Percentiles rank a stretch among this genome's conserved stretches.
These are phyloP conservation scores for Pogonomyrmex californicus DNA, from an alignment of 1,140 invertebrate species.

Conservation along the genomic window DNA sequence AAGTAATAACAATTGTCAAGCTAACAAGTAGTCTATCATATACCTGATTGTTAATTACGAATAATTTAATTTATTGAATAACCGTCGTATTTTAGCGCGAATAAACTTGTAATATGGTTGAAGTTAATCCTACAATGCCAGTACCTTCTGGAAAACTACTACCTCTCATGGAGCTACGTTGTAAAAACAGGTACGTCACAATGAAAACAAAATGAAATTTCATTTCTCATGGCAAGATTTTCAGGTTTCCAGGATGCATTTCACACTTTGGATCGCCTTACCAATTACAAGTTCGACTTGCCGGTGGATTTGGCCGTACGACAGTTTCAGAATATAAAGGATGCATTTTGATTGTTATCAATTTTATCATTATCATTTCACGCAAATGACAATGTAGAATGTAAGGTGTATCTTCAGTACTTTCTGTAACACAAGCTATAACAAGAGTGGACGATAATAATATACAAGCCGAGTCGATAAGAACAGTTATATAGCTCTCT, in stretches of 20 bases:
- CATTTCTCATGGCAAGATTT: not conserved
- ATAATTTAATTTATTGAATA: slow-evolving; percentile 68
- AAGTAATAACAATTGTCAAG: slow-evolving; percentile 83
- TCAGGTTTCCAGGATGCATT: slow-evolving; percentile 97
- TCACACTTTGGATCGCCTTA: slow-evolving; percentile 95
- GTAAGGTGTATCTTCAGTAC: slow-evolving; percentile 34
- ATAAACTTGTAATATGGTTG: slow-evolving; percentile 97
- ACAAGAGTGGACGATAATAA: slow-evolving; percentile 8
- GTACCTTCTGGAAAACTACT: slow-evolving; percentile 95
- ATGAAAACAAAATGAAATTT: not conserved
- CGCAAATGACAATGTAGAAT: slow-evolving; percentile 20
- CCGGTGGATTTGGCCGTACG: slow-evolving; percentile 98
- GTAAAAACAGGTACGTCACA: slow-evolving; percentile 92
- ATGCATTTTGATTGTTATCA: slow-evolving; percentile 92
- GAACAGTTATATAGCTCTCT: slow-evolving; percentile 15
- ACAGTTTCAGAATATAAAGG: slow-evolving; percentile 99
- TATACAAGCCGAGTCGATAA: slow-evolving; percentile 4
- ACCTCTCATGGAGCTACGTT: slow-evolving; percentile 98
- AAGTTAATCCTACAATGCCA: slow-evolving; percentile 96
- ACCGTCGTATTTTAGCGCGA: slow-evolving; percentile 88
- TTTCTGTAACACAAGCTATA: slow-evolving; percentile 27
- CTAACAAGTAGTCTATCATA: not conserved
- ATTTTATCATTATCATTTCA: slow-evolving; percentile 8
- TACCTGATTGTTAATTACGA: slow-evolving; percentile 4
- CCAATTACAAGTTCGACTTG: slow-evolving; percentile 95